A percentile compares a stretch with the other conserved stretches of the same genome.
Evolutionary conservation across 1,140 invertebrate genomes (phyloP).

Genomic region (Achroia grisella): DNA sequence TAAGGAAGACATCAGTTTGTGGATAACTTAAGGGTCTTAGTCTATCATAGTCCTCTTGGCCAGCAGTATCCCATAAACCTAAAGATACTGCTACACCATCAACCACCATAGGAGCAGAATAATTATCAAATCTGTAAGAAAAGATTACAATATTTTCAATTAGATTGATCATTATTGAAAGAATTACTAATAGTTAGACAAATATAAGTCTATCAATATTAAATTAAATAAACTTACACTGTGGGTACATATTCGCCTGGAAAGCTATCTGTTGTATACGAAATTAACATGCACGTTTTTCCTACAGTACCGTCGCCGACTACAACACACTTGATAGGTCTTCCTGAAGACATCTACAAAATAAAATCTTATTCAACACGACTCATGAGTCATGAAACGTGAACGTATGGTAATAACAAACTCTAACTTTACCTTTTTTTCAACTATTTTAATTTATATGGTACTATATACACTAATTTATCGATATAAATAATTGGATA

Average conservation of each 20-base stretch:
- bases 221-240: constrained; percentile 80
- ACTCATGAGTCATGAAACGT: constrained; percentile 55
- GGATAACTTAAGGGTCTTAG: constrained; percentile 95
- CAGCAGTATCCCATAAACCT: constrained; percentile 96
- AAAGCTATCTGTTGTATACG: constrained; percentile 99
- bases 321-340: constrained; percentile 97
- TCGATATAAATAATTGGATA: background rate
- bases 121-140: constrained; percentile 93
- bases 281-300: constrained; percentile 99
- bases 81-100: constrained; percentile 97
- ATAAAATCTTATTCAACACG: constrained; percentile 46
- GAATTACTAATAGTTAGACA: background rate
- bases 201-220: background rate
- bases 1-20: constrained; percentile 98
- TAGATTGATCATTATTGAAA: background rate
- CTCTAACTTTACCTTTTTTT: constrained; percentile 12
- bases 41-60: constrained; percentile 98
- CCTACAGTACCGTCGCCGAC: constrained; percentile 94
- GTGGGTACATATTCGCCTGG: constrained; percentile 98
- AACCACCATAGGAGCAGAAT: constrained; percentile 97
- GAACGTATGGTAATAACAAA: constrained; percentile 32
- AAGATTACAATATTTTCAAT: background rate
- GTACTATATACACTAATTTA: background rate
- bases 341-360: constrained; percentile 84
- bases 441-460: background rate